These are phyloP conservation scores for Anthophora plumipes DNA, from an alignment of 2,888 invertebrate genomes.

Conservation along the genomic window DNA sequence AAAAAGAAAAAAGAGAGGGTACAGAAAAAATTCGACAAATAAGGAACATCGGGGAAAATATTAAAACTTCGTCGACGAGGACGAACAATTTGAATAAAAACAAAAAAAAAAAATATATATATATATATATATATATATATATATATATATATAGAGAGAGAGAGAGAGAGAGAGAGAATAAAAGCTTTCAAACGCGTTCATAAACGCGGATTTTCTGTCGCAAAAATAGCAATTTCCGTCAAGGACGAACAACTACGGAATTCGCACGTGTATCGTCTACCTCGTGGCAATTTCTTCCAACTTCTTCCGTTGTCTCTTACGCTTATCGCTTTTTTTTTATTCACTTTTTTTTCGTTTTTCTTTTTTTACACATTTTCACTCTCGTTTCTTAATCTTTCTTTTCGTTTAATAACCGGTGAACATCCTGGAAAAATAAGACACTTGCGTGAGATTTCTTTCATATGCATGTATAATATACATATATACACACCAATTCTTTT, in stretches of 20 bases:
- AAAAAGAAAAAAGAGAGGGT: background rate
- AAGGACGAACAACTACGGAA: background rate
- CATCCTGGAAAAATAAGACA: conserved; percentile 80
- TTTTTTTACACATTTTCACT: conserved; percentile 3
- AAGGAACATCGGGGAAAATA: conserved; percentile 21
- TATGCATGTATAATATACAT: conserved; percentile 75
- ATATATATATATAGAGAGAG: too few relatives aligned
- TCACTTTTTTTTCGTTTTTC: background rate
- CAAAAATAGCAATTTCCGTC: background rate
- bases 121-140: background rate
- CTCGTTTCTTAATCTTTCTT: conserved; percentile 32
- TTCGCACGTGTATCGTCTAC: conserved; percentile 23
- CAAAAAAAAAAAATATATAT: background rate
- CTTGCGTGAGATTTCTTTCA: conserved; percentile 80
- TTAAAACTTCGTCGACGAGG: conserved; percentile 10
- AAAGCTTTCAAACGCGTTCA: conserved; percentile 19
- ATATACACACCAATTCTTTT: conserved; percentile 74
- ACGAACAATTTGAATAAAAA: conserved; percentile 32
- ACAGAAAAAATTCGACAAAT: conserved; percentile 2
- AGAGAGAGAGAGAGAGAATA: background rate
- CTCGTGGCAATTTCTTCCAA: conserved; percentile 71
- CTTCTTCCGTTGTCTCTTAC: conserved; percentile 43
- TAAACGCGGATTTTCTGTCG: conserved; percentile 20
- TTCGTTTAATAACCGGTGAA: conserved; percentile 65
- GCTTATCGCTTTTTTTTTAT: conserved; percentile 26